Evolutionary conservation across 2,113 vertebrate species (phyloP), one percentile per base, ranked within the genome.

Genomic region (Heterochromis multidens): DNA sequence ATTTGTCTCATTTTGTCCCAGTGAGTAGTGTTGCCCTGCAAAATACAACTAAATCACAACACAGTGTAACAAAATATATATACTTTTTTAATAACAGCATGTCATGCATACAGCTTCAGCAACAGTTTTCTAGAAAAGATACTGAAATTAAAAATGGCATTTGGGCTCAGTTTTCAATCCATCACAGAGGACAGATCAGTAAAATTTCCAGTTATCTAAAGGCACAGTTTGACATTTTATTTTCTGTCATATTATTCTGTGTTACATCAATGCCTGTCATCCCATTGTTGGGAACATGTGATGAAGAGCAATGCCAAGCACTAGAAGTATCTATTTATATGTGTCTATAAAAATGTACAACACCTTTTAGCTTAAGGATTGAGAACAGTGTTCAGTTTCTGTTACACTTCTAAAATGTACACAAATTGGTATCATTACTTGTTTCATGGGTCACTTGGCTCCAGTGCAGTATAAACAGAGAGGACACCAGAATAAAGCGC

Each of bases 1-100:
- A 94, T 95, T 96, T 95, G 92, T 95, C 92, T 95, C 89, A 89
- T 93, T 87, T 82, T 70, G 72, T 82, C 85, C 79, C 87, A 89
- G 87, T 86, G 94, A 93, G 90, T 52, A 35, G 27, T 92, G 87
- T 87, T 91, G 87, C 87, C 61, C 79, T 76, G 85, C 77, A 90
- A 87, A 95, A 94, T 80, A 91, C 83, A 92, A 93, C 82, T 86
- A 92, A 94, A 95, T 93, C 88, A 90, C 91, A 93, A 89, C 89
- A 92, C 83, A 87, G 87, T 93, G 84, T 88, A 88, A 91, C 88
- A 81, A 78, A 88, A 79, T 31, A 79, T 27, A 59, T 81, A 65
- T 80, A 76, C 46, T 83, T 46, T 72, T 85, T 82, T 78, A 88
- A 89, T 87, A 63, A 85, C 84, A 25, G 70, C 83, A 40, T 79